Evolutionary conservation across 2,888 invertebrate species (phyloP).

Genomic region (Dugesia japonica): DNA sequence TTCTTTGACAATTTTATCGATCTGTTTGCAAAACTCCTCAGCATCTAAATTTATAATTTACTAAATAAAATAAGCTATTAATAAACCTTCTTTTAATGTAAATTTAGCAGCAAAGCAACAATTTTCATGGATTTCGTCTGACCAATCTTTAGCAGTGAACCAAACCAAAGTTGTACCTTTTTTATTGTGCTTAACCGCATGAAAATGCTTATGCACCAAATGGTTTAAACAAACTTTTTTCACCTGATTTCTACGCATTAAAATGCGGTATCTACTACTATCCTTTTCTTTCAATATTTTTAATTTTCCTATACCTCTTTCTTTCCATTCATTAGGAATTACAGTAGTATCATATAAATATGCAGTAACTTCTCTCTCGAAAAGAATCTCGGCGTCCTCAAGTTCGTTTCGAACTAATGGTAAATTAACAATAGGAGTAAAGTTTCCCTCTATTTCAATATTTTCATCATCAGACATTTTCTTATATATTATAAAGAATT

Average conservation of each 20-base stretch:
- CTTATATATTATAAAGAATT: too few species aligned
- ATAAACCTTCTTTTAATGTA: not conserved
- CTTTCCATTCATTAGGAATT: not conserved
- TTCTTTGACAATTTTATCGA: too few species aligned
- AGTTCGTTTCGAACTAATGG: not conserved
- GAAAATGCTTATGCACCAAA: not conserved
- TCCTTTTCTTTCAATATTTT: not conserved
- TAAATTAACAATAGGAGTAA: not conserved
- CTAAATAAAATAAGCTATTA: not conserved
- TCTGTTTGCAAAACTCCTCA: too few species aligned
- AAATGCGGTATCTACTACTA: not conserved
- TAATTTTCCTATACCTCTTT: not conserved
- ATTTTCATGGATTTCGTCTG: not conserved
- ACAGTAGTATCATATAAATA: not conserved
- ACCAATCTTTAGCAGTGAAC: not conserved
- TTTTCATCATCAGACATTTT: not conserved
- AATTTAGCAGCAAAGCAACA: not conserved
- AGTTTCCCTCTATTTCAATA: not conserved
- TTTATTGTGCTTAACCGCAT: not conserved
- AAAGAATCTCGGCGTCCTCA: not conserved
- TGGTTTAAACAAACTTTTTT: conserved; percentile 2
- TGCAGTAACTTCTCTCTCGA: not conserved
- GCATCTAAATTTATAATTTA: too few species aligned
- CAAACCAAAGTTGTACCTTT: not conserved
- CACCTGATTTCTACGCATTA: conserved; percentile 8